phyloP scores from a whole-genome alignment of 2,888 invertebrate genomes.

The Masnerella sp. region DNA sequence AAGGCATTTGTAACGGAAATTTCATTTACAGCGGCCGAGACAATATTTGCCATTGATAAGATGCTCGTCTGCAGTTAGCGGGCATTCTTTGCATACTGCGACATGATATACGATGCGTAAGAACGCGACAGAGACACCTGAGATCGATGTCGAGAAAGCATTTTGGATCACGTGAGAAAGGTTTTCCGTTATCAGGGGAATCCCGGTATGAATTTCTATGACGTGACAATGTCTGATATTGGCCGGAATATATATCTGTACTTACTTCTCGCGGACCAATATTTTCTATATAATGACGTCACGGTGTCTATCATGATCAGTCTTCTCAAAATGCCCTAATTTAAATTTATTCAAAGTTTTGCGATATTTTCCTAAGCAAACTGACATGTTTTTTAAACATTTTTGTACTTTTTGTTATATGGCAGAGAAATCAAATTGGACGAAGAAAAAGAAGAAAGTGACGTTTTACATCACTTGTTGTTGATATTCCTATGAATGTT shows the following conservation, averaged over 20 bases:
- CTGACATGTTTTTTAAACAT: no score
- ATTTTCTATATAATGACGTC: constrained; percentile 12
- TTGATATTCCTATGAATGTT: no score
- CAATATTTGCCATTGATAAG: constrained; percentile 51
- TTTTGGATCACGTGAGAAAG: constrained; percentile 47
- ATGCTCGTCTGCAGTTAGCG: constrained; percentile 46
- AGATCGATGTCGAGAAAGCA: constrained; percentile 48
- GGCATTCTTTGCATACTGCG: constrained; percentile 49
- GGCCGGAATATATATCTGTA: constrained; percentile 31
- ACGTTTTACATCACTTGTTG: no score
- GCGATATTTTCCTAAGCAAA: no score
- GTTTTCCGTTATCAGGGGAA: constrained; percentile 50
- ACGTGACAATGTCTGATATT: constrained; percentile 53
- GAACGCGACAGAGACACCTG: constrained; percentile 41
- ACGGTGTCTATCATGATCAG: constrained; percentile 27
- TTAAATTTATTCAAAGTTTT: no score
- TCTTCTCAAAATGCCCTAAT: not conserved
- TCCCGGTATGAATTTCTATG: constrained; percentile 52
- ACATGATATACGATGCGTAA: constrained; percentile 50
- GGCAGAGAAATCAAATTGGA: no score
- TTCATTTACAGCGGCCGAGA: constrained; percentile 42
- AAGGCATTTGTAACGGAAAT: constrained; percentile 46
- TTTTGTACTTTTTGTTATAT: no score
- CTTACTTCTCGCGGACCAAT: constrained; percentile 7
- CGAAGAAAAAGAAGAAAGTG: no score